Conservation (phyloP, 2,113 vertebrate genomes). For the Oxyruncus cristatus region DNA sequence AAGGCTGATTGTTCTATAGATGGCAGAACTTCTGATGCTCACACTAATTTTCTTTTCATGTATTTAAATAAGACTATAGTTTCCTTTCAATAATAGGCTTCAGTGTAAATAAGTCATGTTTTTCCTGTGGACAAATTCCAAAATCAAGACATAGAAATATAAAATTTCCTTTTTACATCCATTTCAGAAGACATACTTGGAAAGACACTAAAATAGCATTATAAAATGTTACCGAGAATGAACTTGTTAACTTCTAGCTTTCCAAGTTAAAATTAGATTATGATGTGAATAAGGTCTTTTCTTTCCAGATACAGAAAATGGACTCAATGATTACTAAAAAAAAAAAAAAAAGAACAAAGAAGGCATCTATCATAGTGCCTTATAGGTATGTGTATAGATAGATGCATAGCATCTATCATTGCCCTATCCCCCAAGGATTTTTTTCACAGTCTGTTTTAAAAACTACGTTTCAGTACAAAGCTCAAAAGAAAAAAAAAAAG, state of each 20-base stretch:
- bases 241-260: not conserved
- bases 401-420: not conserved
- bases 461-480: not conserved
- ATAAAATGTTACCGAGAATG: not conserved
- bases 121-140: not conserved
- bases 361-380: not conserved
- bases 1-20: not conserved
- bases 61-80: not conserved
- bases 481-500: not conserved
- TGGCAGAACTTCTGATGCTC: not conserved
- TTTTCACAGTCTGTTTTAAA: not conserved
- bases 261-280: not conserved
- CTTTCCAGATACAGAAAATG: not conserved
- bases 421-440: not conserved
- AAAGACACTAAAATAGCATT: not conserved
- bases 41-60: not conserved
- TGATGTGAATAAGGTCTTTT: not conserved
- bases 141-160: not conserved
- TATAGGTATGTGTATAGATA: too few species aligned
- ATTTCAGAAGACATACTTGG: not conserved
- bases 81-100: not conserved
- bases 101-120: not conserved
- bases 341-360: fast-evolving
- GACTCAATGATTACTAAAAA: not conserved
- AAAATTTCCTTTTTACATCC: not conserved